Conservation (phyloP, 2,113 vertebrate species). For the Dasyurus viverrinus region DNA sequence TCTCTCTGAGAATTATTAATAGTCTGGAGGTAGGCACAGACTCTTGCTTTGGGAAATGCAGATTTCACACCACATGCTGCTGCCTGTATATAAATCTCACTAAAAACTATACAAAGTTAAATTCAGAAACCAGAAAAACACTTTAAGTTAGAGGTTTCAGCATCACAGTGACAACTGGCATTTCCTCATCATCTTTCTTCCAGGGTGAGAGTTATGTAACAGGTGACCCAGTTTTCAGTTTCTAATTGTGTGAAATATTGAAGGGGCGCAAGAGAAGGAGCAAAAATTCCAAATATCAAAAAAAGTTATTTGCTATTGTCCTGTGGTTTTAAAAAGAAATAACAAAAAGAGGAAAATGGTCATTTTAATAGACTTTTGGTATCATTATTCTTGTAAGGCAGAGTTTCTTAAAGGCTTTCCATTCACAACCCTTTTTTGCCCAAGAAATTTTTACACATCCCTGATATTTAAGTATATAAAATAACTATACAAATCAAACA, state of each 20-base stretch:
- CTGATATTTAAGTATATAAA: too few relatives aligned
- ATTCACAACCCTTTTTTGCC: too few relatives aligned
- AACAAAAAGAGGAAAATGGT: not conserved
- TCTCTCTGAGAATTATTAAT: not conserved
- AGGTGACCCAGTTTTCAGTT: not conserved
- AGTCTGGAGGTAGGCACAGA: not conserved
- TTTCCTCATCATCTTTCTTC: not conserved
- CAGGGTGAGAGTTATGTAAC: not conserved
- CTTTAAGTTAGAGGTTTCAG: not conserved
- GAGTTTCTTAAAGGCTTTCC: too few relatives aligned
- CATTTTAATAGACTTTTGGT: not conserved
- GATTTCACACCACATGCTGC: conserved; percentile 2
- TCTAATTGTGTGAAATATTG: not conserved
- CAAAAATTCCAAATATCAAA: not conserved
- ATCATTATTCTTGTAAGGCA: not conserved
- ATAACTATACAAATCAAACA: too few relatives aligned
- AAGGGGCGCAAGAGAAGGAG: not conserved
- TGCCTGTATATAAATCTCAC: not conserved
- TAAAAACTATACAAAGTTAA: conserved; percentile 16
- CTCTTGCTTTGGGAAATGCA: not conserved
- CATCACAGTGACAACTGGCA: not conserved
- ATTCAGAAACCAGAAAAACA: conserved; percentile 17
- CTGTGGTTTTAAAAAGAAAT: not conserved
- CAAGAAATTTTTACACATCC: too few relatives aligned
- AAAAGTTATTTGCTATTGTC: not conserved